A percentile compares a stretch with the other conserved stretches of the same genome.
These are phyloP conservation scores for Tychaedon coryphoeus DNA, from an alignment of 2,113 vertebrate species.

Conservation along the genomic window DNA sequence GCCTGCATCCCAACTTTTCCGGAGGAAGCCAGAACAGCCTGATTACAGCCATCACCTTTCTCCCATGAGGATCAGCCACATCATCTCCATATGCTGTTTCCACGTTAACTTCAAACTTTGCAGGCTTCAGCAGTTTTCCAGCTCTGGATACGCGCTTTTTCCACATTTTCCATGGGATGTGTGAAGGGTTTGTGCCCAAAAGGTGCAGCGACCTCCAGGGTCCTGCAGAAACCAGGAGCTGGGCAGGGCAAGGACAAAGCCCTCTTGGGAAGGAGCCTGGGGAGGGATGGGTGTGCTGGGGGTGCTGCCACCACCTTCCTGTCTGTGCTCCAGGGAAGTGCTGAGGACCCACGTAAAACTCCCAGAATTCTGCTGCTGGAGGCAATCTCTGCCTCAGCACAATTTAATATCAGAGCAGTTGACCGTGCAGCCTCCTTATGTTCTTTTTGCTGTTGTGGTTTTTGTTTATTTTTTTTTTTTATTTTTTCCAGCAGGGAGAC, in stretches of 20 bases:
- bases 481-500: not conserved
- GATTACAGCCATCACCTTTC: not conserved
- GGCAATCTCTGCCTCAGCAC: not conserved
- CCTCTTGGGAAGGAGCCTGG: not conserved
- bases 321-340: not conserved
- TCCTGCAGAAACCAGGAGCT: not conserved
- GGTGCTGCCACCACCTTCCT: not conserved
- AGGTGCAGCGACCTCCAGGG: not conserved
- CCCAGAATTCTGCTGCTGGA: not conserved
- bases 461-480: not conserved
- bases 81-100: not conserved
- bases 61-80: not conserved
- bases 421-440: not conserved
- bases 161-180: fast-evolving
- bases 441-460: not conserved
- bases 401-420: not conserved
- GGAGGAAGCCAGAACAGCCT: not conserved
- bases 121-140: not conserved
- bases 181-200: not conserved
- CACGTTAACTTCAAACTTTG: not conserved
- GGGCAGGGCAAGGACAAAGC: not conserved
- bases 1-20: not conserved
- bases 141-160: fast-evolving
- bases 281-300: not conserved
- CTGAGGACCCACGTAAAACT: not conserved